Conservation (phyloP, 2,113 vertebrate genomes). For the Lathamus discolor region DNA sequence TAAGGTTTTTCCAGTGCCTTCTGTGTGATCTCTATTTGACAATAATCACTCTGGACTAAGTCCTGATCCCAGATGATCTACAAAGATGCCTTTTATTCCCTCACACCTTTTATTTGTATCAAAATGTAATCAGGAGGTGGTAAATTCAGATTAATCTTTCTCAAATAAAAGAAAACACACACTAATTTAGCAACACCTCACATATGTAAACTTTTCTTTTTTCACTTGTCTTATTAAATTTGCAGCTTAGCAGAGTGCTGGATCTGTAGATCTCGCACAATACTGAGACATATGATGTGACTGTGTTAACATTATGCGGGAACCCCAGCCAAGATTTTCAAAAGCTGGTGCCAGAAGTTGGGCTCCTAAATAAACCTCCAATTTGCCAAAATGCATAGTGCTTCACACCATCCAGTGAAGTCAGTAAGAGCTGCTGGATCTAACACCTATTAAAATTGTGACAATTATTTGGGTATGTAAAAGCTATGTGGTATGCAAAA, state of each 20-base stretch:
- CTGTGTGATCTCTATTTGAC: not conserved
- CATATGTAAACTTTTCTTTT: not conserved
- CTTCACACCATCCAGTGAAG: not conserved
- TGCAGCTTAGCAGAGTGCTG: slow-evolving; percentile 16
- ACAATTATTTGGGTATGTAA: not conserved
- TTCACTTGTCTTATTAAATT: slow-evolving; percentile 25
- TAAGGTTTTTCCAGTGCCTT: not conserved
- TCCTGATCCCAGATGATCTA: not conserved
- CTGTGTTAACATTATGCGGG: slow-evolving; percentile 14
- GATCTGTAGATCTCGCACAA: slow-evolving; percentile 17
- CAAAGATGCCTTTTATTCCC: not conserved
- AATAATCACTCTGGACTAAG: not conserved
- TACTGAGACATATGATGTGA: not conserved
- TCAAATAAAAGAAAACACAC: not conserved
- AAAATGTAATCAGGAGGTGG: not conserved
- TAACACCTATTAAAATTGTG: not conserved
- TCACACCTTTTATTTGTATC: not conserved
- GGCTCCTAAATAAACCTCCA: slow-evolving; percentile 10
- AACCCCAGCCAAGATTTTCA: slow-evolving; percentile 23
- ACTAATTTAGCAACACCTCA: not conserved
- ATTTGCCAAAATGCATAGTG: not conserved
- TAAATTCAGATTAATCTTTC: not conserved
- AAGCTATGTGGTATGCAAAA: not conserved
- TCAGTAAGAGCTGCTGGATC: not conserved
- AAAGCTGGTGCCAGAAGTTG: not conserved